A percentile compares a stretch with the other conserved stretches of the same genome.
These are phyloP conservation scores for Hippasteria phrygiana DNA, from an alignment of 53 echinoderm and acorn worm genomes.

Conservation along the genomic window DNA sequence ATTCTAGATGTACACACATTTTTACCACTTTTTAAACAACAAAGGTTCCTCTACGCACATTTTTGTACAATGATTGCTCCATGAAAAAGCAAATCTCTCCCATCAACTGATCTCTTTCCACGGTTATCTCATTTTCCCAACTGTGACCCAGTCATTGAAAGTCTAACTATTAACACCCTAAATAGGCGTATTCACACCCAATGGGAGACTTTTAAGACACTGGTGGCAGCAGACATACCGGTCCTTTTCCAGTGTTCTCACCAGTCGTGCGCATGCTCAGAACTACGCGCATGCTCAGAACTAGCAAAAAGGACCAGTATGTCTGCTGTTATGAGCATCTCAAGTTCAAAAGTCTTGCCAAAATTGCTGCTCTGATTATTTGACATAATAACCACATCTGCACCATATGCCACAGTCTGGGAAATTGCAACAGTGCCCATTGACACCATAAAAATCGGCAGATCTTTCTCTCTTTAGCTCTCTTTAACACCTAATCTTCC, in stretches of 20 bases:
- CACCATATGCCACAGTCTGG: slow-evolving; percentile 20
- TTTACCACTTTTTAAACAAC: no score
- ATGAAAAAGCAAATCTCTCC: not conserved
- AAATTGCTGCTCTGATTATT: slow-evolving; percentile 21
- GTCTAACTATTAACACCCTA: no score
- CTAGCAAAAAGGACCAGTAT: no score
- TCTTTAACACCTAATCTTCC: not conserved
- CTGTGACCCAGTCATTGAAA: not conserved
- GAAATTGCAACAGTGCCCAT: slow-evolving; percentile 37
- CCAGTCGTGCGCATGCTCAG: no score
- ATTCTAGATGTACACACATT: no score
- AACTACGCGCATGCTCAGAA: not conserved
- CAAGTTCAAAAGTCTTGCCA: no score
- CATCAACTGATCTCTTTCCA: not conserved
- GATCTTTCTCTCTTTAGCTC: not conserved
- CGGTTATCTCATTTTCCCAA: not conserved
- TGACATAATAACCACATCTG: slow-evolving; percentile 46
- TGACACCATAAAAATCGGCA: not conserved
- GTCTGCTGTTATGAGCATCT: no score
- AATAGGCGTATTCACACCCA: no score
- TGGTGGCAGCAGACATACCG: no score
- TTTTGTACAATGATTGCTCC: not conserved
- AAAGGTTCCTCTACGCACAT: no score
- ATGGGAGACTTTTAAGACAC: no score
- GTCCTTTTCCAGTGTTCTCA: no score